Conservation (phyloP, 2,888 invertebrate species). For the Polydrusus tereticollis region DNA sequence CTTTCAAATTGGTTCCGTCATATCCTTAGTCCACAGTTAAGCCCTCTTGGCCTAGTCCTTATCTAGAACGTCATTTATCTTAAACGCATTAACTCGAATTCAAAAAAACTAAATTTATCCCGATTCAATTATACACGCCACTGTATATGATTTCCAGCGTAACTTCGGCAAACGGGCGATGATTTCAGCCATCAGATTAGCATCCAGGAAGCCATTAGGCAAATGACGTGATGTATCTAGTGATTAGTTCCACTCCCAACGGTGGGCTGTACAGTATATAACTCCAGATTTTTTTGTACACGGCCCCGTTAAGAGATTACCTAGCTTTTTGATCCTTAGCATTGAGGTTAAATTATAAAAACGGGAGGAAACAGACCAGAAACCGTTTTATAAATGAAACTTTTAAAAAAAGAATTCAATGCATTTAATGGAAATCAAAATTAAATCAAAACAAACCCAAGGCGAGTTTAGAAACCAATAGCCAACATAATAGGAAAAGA, state of each 20-base stretch:
- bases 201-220: slow-evolving; percentile 69
- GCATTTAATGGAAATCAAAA: slow-evolving; percentile 44
- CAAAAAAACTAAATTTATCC: background rate
- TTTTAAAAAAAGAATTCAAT: background rate
- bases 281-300: slow-evolving; percentile 47
- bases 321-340: slow-evolving; percentile 23
- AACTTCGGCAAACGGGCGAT: slow-evolving; percentile 47
- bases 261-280: slow-evolving; percentile 45
- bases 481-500: slow-evolving; percentile 45
- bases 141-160: slow-evolving; percentile 33
- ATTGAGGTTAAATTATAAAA: slow-evolving; percentile 11
- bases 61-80: too few relatives aligned
- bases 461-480: slow-evolving; percentile 28
- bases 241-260: slow-evolving; percentile 66
- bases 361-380: background rate
- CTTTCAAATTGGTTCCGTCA: too few relatives aligned
- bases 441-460: slow-evolving; percentile 46
- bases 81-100: too few relatives aligned
- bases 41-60: too few relatives aligned
- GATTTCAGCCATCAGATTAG: slow-evolving; percentile 63
- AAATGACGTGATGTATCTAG: slow-evolving; percentile 68
- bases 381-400: background rate
- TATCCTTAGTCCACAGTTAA: too few relatives aligned
- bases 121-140: slow-evolving; percentile 14
- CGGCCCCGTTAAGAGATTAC: slow-evolving; percentile 37